A percentile compares a stretch with the other conserved stretches of the same genome.
Evolutionary conservation across 2,797 vertebrate species (phyloP).

Genomic region (Bovichtus variegatus): DNA sequence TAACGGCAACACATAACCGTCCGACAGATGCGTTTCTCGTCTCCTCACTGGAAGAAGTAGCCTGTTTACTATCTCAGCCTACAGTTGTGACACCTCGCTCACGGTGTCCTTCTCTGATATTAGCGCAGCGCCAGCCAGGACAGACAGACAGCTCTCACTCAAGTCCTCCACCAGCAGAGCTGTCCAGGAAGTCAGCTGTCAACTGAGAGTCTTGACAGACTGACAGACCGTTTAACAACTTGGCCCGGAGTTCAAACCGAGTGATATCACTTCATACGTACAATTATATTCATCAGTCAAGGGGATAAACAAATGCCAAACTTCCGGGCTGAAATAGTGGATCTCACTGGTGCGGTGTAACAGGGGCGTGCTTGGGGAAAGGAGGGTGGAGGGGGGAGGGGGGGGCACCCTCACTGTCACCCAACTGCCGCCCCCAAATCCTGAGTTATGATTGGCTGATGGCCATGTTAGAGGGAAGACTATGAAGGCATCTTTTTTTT

Average conservation of each 20-base stretch:
- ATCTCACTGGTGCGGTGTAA: neutral
- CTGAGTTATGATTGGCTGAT: neutral
- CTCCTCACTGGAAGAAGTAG: neutral
- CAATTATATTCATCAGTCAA: neutral
- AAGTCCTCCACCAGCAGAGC: slow-evolving; percentile 9
- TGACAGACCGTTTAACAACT: neutral
- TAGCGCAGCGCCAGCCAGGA: slow-evolving; percentile 7
- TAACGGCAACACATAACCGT: neutral
- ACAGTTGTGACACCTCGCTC: slow-evolving; percentile 3
- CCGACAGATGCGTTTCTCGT: slow-evolving; percentile 2
- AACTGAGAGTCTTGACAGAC: neutral
- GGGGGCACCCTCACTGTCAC: neutral
- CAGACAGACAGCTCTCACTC: neutral
- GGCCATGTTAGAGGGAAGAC: neutral
- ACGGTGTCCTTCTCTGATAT: slow-evolving; percentile 13
- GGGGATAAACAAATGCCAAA: neutral
- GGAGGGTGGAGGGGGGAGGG: neutral
- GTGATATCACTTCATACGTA: neutral
- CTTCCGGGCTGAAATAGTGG: neutral
- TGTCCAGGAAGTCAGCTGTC: neutral
- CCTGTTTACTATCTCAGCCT: neutral
- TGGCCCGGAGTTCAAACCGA: neutral
- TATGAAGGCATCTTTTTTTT: too few relatives aligned
- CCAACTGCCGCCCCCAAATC: neutral
- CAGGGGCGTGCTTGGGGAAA: neutral